A percentile compares a stretch with the other conserved stretches of the same genome.
Evolutionary conservation across 2,888 invertebrate genomes (phyloP).

Genomic region (Drosophila meridionalis): DNA sequence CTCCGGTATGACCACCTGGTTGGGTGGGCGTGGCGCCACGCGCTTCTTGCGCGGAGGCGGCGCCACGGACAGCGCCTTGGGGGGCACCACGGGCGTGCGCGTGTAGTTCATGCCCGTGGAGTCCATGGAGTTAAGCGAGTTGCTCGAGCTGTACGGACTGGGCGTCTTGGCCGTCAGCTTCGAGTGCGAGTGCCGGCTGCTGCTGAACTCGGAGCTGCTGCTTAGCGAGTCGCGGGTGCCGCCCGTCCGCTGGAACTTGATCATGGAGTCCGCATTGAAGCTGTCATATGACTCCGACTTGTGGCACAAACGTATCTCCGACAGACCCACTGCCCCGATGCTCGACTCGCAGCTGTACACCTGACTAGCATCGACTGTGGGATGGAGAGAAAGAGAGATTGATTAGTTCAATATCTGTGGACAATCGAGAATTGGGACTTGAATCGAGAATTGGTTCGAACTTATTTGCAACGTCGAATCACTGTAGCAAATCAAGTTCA

Average conservation of each 20-base stretch:
- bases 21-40: constrained; percentile 84
- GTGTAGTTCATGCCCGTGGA: constrained; percentile 84
- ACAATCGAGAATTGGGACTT: background rate
- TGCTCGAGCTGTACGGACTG: constrained; percentile 85
- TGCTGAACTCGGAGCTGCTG: constrained; percentile 84
- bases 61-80: constrained; percentile 60
- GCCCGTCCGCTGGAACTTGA: constrained; percentile 82
- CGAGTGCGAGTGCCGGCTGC: constrained; percentile 82
- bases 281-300: constrained; percentile 84
- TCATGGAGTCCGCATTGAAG: constrained; percentile 83
- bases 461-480: background rate
- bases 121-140: constrained; percentile 85
- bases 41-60: constrained; percentile 84
- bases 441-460: background rate
- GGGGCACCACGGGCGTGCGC: constrained; percentile 75
- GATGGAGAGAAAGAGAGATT: background rate
- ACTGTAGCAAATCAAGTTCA: background rate
- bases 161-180: constrained; percentile 84
- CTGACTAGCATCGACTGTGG: constrained; percentile 84
- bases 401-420: background rate
- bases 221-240: constrained; percentile 83
- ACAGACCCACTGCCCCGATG: constrained; percentile 85
- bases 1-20: constrained; percentile 83
- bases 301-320: constrained; percentile 84
- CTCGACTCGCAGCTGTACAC: constrained; percentile 84